Evolutionary conservation across 2,888 invertebrate genomes (phyloP).

Genomic region (Eulithis testata): DNA sequence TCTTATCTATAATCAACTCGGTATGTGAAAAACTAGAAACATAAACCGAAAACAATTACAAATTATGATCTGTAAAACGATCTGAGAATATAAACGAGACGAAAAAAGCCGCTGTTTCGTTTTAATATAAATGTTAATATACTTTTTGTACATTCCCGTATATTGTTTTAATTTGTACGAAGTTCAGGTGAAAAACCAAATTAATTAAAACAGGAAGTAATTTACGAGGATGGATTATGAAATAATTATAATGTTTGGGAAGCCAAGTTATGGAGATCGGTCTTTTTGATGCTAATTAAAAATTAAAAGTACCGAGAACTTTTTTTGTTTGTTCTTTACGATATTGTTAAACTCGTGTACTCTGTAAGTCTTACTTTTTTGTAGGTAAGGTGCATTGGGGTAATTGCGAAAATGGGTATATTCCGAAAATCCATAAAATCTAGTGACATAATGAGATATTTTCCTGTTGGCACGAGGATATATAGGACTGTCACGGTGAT

Average conservation of each 20-base stretch:
- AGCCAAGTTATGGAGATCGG: constrained; percentile 28
- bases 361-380: no score
- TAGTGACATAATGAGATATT: no score
- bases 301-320: background rate
- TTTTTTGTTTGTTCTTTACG: background rate
- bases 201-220: constrained; percentile 38
- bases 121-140: constrained; percentile 30
- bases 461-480: no score
- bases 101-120: constrained; percentile 13
- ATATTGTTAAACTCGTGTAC: background rate
- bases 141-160: constrained; percentile 26
- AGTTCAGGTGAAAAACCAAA: constrained; percentile 29
- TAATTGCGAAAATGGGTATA: no score
- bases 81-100: constrained; percentile 5
- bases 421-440: no score
- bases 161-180: constrained; percentile 24
- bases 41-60: background rate
- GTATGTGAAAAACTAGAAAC: constrained; percentile 6
- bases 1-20: constrained; percentile 16
- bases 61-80: constrained; percentile 23
- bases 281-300: constrained; percentile 30
- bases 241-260: constrained; percentile 38
- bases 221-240: constrained; percentile 38
- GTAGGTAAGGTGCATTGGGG: no score
- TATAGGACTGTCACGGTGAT: no score